Base-by-base conservation (phyloP, 2,888 invertebrate species). In the Amphimallon solstitiale region DNA sequence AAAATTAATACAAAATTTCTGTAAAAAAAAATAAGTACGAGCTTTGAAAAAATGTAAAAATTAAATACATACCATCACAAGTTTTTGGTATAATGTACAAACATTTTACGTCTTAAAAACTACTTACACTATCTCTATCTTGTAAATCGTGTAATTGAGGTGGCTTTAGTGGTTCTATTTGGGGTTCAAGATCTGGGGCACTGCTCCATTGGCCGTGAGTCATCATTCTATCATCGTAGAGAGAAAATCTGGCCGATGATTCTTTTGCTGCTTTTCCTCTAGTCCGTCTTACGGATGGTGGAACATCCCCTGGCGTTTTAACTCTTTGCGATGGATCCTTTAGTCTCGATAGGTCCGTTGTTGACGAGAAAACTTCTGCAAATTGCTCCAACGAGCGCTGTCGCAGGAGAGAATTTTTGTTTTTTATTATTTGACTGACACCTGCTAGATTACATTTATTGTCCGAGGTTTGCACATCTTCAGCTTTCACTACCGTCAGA, bases 181-280 rank as follows among this genome's bases (percentile, higher is more conserved):
- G 74, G 2, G 80, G 81, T 62, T 83, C 82, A 45, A 83, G 71
- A 73, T 82, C 81, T 1, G 83, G 83, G 1, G 82, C 82, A 67
- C 82, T 83, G 9, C 82, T 81, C 82, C 82, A 82, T 70, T 79
- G 78, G 1, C 77, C 78, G 12, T 76, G 75, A 71, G 88, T 88
- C 94, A 95, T 95, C 87, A 95, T 93, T 45, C 95, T 86, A 78
- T 95, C 95, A 75, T 95, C 94, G 76, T 94, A 95, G 15, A 95
- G 83, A 48, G 95, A 95, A 74, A 95, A 87, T 70, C 95, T 82
- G 2, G 85, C 84, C 2, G 77, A 60, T 2, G 77, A 63, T 4
- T 83, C 87, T 71, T 90, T 90, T 45, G 89, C 87, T 0, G 90
- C 90, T 68, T 89, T 85, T 1, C 90, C 85, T 35, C 90, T 82